Conservation (phyloP, 2,888 invertebrate species). For the Nezara viridula region DNA sequence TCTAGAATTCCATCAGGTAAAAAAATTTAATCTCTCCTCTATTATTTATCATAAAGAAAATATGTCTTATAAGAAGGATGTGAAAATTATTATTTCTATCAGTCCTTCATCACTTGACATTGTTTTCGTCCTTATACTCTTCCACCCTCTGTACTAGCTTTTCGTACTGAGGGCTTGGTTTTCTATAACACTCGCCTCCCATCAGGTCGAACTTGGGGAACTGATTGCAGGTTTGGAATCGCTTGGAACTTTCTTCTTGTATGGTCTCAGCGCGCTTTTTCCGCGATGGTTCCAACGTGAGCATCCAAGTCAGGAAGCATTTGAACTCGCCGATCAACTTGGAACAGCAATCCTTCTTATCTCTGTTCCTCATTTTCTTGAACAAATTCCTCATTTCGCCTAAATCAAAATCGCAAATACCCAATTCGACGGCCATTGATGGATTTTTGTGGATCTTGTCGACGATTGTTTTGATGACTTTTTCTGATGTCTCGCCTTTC, state of each 20-base stretch:
- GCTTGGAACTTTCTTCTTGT: neutral
- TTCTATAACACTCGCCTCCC: neutral
- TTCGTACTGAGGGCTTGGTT: constrained; percentile 42
- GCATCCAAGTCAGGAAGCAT: constrained; percentile 51
- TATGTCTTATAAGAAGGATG: neutral
- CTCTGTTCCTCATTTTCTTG: constrained; percentile 35
- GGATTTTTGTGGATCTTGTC: constrained; percentile 28
- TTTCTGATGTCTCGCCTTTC: constrained; percentile 43
- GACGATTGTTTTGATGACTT: neutral
- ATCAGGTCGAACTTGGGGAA: neutral
- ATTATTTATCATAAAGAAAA: neutral
- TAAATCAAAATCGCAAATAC: constrained; percentile 12
- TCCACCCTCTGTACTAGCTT: constrained; percentile 38
- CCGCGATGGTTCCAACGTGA: constrained; percentile 37
- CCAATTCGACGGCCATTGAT: constrained; percentile 45
- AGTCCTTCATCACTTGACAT: neutral
- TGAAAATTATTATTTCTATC: neutral
- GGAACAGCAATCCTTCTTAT: constrained; percentile 8
- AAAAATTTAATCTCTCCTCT: constrained; percentile 8
- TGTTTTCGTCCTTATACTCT: neutral
- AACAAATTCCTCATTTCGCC: neutral
- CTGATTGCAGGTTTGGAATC: neutral
- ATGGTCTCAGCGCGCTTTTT: neutral
- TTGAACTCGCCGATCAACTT: constrained; percentile 37
- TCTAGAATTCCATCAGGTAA: neutral